Evolutionary conservation across 2,113 vertebrate species (phyloP), one percentile per base, ranked within the genome.

Genomic region (Plotosus lineatus): DNA sequence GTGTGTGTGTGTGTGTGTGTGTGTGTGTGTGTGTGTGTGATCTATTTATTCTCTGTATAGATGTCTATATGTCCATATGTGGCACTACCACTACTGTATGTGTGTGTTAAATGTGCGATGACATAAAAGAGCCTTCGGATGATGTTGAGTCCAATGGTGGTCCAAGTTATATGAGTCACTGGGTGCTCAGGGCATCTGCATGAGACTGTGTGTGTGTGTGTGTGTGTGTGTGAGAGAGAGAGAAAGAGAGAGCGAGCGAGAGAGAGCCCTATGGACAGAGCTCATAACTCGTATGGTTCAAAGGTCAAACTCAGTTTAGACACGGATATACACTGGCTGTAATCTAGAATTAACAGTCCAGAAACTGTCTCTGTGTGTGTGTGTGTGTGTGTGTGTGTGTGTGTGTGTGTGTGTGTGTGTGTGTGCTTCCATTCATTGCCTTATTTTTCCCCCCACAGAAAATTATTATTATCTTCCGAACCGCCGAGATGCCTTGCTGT

Each of bases 381-480:
- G 76, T 65, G 68, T 46, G 40, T 81, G 55, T 44, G 28, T 79
- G 8, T 61, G 42, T 79, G 77, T 50, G 31, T 75, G 69, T 31
- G 21, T 60, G 26, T 65, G 53, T 44, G 10, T 36, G 28, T 26
- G 51, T 46, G 66, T 65, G 53, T 78, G 65, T 68, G 40, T 40
- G 56, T 66, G 66, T 26, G 23, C 65, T 23, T 23, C 44, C 12
- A 26, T 75, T 60, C 3, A 61, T n/a, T 76, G 40, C 51, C 8
- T 61, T 4, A 68, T 42, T 46, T 69, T 69, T 44, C 17, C 63
- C 75, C 89, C 42, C 75, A 74, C 44, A 99, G 98, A 36, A 87
- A 95, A 98, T 90, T 95, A 98, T 84, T 99, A 99, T 89, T 94
- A 93, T 90, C 90, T 96, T 89, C 95, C 96, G 86, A 95, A 94